Conservation (phyloP, 2,888 invertebrate species). For the Sericinus montela region DNA sequence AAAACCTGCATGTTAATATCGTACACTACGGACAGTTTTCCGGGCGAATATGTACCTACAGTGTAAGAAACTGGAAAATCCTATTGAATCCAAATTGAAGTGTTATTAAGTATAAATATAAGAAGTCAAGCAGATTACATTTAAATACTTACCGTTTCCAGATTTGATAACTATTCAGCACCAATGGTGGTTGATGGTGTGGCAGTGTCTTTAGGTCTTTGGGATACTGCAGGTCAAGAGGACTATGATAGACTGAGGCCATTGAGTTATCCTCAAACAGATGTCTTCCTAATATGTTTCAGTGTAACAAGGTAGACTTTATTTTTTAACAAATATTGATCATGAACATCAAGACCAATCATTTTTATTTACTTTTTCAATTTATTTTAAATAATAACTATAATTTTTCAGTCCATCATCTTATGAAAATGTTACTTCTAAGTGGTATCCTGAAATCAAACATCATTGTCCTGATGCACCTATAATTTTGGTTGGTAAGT, state of each 20-base stretch:
- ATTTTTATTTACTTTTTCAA: too few relatives aligned
- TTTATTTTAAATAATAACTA: too few relatives aligned
- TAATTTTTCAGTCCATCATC: slow-evolving; percentile 92
- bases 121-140: not conserved
- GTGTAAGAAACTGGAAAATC: slow-evolving; percentile 83
- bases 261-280: slow-evolving; percentile 98
- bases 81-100: slow-evolving; percentile 16
- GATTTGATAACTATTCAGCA: slow-evolving; percentile 99
- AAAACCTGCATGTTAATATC: slow-evolving; percentile 97
- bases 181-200: slow-evolving; percentile 99
- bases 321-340: not conserved
- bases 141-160: slow-evolving; percentile 44
- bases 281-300: slow-evolving; percentile 99
- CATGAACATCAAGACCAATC: too few relatives aligned
- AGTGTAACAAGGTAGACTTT: slow-evolving; percentile 90
- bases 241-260: slow-evolving; percentile 98
- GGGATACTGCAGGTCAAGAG: slow-evolving; percentile 99
- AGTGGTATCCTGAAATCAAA: slow-evolving; percentile 99
- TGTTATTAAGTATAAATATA: too few relatives aligned
- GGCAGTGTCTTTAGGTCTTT: slow-evolving; percentile 96
- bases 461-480: slow-evolving; percentile 99
- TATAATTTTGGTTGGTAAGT: slow-evolving; percentile 97
- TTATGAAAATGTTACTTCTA: slow-evolving; percentile 99
- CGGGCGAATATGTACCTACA: slow-evolving; percentile 96
- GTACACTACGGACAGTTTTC: slow-evolving; percentile 95